Evolutionary conservation across 2,888 invertebrate species (phyloP).

Genomic region (Empis stercorea): DNA sequence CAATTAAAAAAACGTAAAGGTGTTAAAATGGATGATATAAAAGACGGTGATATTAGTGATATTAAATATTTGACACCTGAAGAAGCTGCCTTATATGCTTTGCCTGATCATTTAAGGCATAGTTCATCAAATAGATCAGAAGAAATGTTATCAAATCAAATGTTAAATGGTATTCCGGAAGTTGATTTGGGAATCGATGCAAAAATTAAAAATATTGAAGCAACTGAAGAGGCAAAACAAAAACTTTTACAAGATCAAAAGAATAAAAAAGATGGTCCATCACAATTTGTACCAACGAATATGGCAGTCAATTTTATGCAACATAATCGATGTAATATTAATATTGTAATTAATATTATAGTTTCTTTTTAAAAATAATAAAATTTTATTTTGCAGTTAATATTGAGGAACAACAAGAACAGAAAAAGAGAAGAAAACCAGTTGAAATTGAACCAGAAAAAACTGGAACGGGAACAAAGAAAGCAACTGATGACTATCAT

Average conservation of each 20-base stretch:
- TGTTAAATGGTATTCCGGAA: slow-evolving; percentile 98
- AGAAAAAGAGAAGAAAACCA: slow-evolving; percentile 31
- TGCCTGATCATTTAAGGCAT: slow-evolving; percentile 78
- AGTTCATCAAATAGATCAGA: slow-evolving; percentile 83
- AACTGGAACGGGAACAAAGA: slow-evolving; percentile 61
- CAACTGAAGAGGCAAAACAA: slow-evolving; percentile 96
- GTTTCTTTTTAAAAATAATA: slow-evolving; percentile 6
- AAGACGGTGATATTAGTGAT: slow-evolving; percentile 43
- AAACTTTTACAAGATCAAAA: slow-evolving; percentile 78
- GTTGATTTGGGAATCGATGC: slow-evolving; percentile 98
- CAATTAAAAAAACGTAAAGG: slow-evolving; percentile 79
- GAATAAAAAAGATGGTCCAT: slow-evolving; percentile 83
- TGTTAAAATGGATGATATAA: slow-evolving; percentile 17
- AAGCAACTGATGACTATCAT: slow-evolving; percentile 94
- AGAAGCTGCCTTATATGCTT: slow-evolving; percentile 76
- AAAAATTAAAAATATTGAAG: slow-evolving; percentile 97
- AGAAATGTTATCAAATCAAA: slow-evolving; percentile 99
- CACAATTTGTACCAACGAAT: slow-evolving; percentile 93
- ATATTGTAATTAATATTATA: not conserved
- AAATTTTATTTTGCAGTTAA: slow-evolving; percentile 50
- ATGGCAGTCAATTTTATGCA: slow-evolving; percentile 98
- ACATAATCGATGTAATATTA: slow-evolving; percentile 76
- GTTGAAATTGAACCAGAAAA: slow-evolving; percentile 36
- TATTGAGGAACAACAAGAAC: slow-evolving; percentile 54
- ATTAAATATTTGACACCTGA: slow-evolving; percentile 65